Evolutionary conservation across 2,888 invertebrate genomes (phyloP), one percentile per base, ranked within the genome.

Genomic region (Pollenia labialis): DNA sequence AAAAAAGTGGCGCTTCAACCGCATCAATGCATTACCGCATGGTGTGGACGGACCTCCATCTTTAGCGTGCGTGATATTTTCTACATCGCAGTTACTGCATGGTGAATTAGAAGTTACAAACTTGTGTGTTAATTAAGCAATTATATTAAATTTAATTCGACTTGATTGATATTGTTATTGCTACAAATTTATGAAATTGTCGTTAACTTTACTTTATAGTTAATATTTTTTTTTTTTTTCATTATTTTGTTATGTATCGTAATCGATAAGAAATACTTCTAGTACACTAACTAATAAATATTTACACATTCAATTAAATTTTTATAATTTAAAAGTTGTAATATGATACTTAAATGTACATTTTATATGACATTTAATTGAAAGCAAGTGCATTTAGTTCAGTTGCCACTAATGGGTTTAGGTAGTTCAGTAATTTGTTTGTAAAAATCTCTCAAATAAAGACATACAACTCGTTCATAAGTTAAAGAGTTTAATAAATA

Each of bases 111-210:
- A 23, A 32, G 6, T 32, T 2, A 23, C 23, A 32, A 32, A 6
- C 6, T 32, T 32, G 23, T 23, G 23, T 32, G 32, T 32, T 32
- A 32, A 32, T 62, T 68, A 16, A 48, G 54, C 72, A 81, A 81
- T 69, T 64, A 72, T 64, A 62, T 71, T 80, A 23, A 48, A 71
- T 16, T 79, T 69, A 18, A 56, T 54, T 54, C 54, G 18, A 14
- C 66, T 64, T 14, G 42, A 8, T 62, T 23, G 23, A 23, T 23
- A 23, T 23, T 60, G 60, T 54, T 71, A 40, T 50, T 40, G n/a
- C 54, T 40, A 16, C 14, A 40, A 40, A 40, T 56, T 56, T n/a
- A 10, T 72, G 14, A 10, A 32, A 32, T 50, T 54, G 16, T 74
- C 52, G 32, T 76, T 44, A 42, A 54, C 48, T 60, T 60, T 54